phyloP scores from a whole-genome alignment of 2,888 invertebrate species.

The Miltochrista miniata region DNA sequence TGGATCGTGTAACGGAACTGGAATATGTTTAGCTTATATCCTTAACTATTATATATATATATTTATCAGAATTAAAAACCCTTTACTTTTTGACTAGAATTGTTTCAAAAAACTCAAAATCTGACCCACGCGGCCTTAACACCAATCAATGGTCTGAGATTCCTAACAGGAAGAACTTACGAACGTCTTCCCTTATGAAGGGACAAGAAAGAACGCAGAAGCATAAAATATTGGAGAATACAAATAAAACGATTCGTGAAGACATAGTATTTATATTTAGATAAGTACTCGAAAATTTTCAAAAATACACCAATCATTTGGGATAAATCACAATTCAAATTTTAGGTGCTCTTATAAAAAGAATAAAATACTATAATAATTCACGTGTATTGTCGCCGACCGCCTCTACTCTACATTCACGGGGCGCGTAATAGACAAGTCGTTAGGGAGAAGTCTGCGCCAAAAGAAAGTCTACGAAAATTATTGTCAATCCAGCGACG shows the following conservation, averaged over 20 bases:
- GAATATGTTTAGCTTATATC: no score
- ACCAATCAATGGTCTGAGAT: no score
- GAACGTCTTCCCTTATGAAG: no score
- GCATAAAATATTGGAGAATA: background rate
- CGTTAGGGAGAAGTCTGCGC: slow-evolving; percentile 11
- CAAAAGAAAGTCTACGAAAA: slow-evolving; percentile 54
- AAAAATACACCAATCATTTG: slow-evolving; percentile 65
- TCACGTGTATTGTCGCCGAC: slow-evolving; percentile 21
- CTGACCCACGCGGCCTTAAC: no score
- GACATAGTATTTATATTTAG: slow-evolving; percentile 47
- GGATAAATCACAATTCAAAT: slow-evolving; percentile 53
- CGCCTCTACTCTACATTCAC: slow-evolving; percentile 5
- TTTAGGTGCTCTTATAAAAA: slow-evolving; percentile 52
- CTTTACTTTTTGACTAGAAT: no score
- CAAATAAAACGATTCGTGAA: slow-evolving; percentile 22
- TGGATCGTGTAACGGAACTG: no score
- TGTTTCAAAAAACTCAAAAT: no score
- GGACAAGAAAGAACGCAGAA: no score
- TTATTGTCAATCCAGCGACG: slow-evolving; percentile 64
- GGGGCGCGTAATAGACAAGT: slow-evolving; percentile 4
- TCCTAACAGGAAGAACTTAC: no score
- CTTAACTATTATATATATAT: no score
- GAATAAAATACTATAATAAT: slow-evolving; percentile 23
- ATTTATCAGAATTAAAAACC: no score
- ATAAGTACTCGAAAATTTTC: slow-evolving; percentile 50